phyloP scores from a whole-genome alignment of 2,113 vertebrate genomes.

The Cygnus buccinator region DNA sequence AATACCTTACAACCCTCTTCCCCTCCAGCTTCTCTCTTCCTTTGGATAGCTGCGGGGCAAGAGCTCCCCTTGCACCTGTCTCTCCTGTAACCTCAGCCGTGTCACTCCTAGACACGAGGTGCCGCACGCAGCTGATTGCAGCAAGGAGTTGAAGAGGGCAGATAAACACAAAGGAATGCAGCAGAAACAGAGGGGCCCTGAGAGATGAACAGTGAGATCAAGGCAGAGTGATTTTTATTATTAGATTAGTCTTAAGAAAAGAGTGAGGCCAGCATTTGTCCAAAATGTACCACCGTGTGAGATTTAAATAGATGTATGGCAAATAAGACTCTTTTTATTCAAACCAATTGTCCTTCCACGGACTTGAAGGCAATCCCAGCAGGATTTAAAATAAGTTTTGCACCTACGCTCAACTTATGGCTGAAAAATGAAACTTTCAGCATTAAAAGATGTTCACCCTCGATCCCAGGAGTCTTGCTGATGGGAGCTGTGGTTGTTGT shows the following conservation, averaged over 20 bases:
- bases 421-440: neutral
- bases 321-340: neutral
- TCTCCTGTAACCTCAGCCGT: conserved; percentile 74
- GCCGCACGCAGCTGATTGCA: conserved; percentile 64
- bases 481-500: too few species aligned
- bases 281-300: neutral
- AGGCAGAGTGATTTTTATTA: conserved; percentile 2
- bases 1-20: conserved; percentile 83
- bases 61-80: conserved; percentile 82
- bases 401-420: neutral
- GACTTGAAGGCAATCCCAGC: neutral
- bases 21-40: conserved; percentile 66
- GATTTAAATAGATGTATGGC: neutral
- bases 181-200: conserved; percentile 55
- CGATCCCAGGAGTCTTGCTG: neutral
- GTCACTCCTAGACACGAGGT: conserved; percentile 72
- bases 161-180: conserved; percentile 77
- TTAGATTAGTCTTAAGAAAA: neutral
- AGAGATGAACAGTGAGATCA: conserved; percentile 38
- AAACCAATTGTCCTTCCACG: neutral
- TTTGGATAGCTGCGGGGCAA: conserved; percentile 70
- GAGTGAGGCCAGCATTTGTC: neutral
- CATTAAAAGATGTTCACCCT: neutral
- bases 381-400: neutral
- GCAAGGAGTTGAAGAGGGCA: conserved; percentile 76